Base-by-base conservation (phyloP, 2,113 vertebrate genomes). In the Notothenia rossii region DNA sequence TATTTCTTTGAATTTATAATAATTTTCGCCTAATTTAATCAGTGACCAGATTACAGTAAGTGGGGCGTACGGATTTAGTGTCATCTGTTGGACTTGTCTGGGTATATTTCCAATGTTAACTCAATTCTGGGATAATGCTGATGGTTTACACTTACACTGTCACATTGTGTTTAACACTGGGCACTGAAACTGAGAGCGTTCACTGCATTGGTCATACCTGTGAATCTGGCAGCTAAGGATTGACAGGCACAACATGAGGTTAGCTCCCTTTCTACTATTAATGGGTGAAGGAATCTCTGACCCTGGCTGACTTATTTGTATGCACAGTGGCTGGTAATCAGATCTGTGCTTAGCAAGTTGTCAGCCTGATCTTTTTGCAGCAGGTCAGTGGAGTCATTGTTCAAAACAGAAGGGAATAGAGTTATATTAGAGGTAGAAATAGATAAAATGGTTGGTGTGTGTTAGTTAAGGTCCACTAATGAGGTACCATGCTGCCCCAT, bases 181-280 rank as follows among this genome's bases (percentile, higher is more conserved):
- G 56, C 70, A 45, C 53, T 13, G 20, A 14, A 0, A 72, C 45
- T 80, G 70, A 72, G 66, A 75, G 58, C 8, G 7, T 43, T 82
- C 48, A 29, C 63, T 65, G 40, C 62, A 79, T 82, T 68, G 75
- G 75, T 88, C 61, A 65, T 80, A 53, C 29, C 22, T 72, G 54
- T 71, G 46, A 83, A 76, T 10, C 66, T 20, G 0, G 20, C 40
- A 72, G 46, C 70, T 51, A 72, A 72, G 50, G 68, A 72, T 55
- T 66, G 77, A 78, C 68, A 81, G 46, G 68, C 22, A 68, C 46
- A 73, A 68, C 84, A 81, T 22, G 40, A 72, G 43, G 73, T 82
- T 75, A 66, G 60, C 53, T 66, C 45, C 65, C 48, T 77, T 53
- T 78, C 22, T 25, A 77, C 61, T 77, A 63, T 80, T 85, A 83